These are phyloP conservation scores for Alloscopus bannaensis DNA, from an alignment of 2,888 invertebrate species.

Conservation along the genomic window DNA sequence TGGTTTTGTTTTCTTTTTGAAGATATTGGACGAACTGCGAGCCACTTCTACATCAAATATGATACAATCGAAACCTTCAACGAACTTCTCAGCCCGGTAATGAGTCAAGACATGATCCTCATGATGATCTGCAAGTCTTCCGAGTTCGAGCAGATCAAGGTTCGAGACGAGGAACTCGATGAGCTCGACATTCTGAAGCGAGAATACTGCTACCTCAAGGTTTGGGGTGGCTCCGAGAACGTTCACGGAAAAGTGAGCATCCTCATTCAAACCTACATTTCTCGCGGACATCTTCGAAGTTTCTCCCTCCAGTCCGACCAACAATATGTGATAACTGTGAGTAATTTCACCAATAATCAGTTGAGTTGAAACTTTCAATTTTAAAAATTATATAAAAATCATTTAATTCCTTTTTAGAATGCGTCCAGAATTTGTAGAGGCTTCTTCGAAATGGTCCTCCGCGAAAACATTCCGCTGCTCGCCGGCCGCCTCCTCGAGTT, in stretches of 20 bases:
- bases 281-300: constrained; percentile 86
- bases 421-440: constrained; percentile 93
- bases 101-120: constrained; percentile 92
- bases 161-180: constrained; percentile 94
- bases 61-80: constrained; percentile 96
- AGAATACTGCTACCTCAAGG: constrained; percentile 85
- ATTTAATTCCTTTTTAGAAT: constrained; percentile 84
- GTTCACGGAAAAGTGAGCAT: constrained; percentile 97
- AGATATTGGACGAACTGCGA: constrained; percentile 96
- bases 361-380: background rate
- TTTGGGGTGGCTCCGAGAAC: constrained; percentile 90
- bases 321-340: constrained; percentile 90
- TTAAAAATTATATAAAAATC: background rate
- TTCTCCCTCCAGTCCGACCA: constrained; percentile 93
- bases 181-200: constrained; percentile 88
- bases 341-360: constrained; percentile 28
- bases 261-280: constrained; percentile 92
- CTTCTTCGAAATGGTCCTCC: constrained; percentile 93
- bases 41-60: constrained; percentile 97
- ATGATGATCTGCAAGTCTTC: constrained; percentile 93
- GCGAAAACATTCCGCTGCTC: constrained; percentile 92
- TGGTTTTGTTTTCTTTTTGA: constrained; percentile 14
- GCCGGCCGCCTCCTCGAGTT: constrained; percentile 89
- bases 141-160: constrained; percentile 97
- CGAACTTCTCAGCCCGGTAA: constrained; percentile 85